A percentile compares a stretch with the other conserved stretches of the same genome.
phyloP scores from a whole-genome alignment of 2,797 vertebrate genomes.

The Ambastaia sidthimunki region DNA sequence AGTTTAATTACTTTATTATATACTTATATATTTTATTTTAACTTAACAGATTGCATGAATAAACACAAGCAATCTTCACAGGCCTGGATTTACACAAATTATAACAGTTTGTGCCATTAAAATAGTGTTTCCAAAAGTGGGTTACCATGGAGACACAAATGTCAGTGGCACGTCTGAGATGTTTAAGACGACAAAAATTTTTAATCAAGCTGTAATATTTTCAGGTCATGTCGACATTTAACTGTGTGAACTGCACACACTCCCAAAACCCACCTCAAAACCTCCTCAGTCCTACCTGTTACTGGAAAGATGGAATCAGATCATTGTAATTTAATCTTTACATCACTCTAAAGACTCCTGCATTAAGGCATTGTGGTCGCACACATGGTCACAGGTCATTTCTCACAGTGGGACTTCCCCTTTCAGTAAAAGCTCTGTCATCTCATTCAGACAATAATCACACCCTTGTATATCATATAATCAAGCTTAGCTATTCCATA shows the following conservation, averaged over 20 bases:
- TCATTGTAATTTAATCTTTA: conserved; percentile 21
- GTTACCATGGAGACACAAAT: too few species aligned
- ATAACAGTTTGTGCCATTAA: too few species aligned
- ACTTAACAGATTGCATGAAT: too few species aligned
- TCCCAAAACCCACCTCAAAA: background rate
- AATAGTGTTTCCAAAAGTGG: too few species aligned
- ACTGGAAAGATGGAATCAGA: background rate
- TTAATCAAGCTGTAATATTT: background rate
- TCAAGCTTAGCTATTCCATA: background rate
- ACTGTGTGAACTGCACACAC: conserved; percentile 13
- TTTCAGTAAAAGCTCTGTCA: conserved; percentile 20
- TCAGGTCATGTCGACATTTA: background rate
- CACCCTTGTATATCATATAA: background rate
- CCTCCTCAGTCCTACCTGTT: background rate
- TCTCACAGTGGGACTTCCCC: conserved; percentile 12
- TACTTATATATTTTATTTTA: too few species aligned
- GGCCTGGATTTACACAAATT: too few species aligned
- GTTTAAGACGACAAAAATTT: background rate
- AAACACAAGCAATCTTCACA: too few species aligned
- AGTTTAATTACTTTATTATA: too few species aligned
- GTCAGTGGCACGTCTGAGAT: too few species aligned
- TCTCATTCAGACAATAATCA: background rate
- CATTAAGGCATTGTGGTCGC: too few species aligned
- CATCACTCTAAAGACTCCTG: background rate
- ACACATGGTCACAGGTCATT: conserved; percentile 14